Evolutionary conservation across 2,888 invertebrate species (phyloP).

Genomic region (Temnothorax rugatulus): DNA sequence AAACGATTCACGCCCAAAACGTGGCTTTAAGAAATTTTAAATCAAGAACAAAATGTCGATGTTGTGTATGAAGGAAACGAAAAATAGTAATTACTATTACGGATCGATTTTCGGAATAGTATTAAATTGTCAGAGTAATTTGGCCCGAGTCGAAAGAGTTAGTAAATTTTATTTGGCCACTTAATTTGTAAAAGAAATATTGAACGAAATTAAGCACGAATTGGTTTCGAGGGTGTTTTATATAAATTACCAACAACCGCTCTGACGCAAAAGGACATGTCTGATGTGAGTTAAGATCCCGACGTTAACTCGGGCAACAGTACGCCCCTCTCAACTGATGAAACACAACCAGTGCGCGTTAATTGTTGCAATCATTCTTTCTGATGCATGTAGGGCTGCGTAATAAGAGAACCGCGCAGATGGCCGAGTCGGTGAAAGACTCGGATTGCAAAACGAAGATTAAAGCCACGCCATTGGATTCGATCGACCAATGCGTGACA

Average conservation of each 20-base stretch:
- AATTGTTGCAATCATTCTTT: conserved; percentile 74
- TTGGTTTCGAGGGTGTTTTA: conserved; percentile 57
- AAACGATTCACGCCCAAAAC: conserved; percentile 61
- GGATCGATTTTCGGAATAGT: conserved; percentile 76
- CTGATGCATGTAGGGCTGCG: conserved; percentile 46
- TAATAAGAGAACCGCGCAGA: conserved; percentile 59
- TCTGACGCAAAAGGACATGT: conserved; percentile 48
- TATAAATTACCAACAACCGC: conserved; percentile 54
- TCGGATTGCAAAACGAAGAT: conserved; percentile 47
- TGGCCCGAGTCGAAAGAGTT: conserved; percentile 72
- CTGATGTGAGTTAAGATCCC: conserved; percentile 11
- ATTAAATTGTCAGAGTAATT: conserved; percentile 76
- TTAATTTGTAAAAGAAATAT: conserved; percentile 68
- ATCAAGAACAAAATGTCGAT: conserved; percentile 63
- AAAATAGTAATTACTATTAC: conserved; percentile 53
- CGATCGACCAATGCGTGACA: conserved; percentile 24
- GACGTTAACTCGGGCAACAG: conserved; percentile 58
- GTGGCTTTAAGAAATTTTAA: conserved; percentile 63
- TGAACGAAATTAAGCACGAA: conserved; percentile 49
- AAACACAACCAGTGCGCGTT: conserved; percentile 61
- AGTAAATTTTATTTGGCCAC: conserved; percentile 73
- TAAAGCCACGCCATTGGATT: conserved; percentile 18
- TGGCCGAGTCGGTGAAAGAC: conserved; percentile 46
- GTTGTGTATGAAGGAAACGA: conserved; percentile 62
- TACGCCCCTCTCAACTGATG: conserved; percentile 44